Conservation (phyloP, 2,797 vertebrate genomes). For the Sebastes matsubarae region DNA sequence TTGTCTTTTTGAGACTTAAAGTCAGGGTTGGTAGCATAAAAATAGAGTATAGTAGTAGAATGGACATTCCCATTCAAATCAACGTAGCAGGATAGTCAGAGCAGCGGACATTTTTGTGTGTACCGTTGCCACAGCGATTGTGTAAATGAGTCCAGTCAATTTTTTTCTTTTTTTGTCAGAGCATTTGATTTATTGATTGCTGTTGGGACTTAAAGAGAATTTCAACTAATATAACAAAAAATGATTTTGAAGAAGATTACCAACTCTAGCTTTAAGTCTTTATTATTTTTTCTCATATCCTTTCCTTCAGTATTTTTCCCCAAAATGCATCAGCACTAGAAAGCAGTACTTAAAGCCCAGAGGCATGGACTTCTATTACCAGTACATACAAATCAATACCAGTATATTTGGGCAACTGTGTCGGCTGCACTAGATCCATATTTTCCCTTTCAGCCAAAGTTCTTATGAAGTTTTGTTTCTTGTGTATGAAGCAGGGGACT, state of each 20-base stretch:
- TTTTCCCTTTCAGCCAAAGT: neutral
- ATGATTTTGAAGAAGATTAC: too few species aligned
- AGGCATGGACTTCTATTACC: neutral
- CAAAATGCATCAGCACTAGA: neutral
- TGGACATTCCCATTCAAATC: too few species aligned
- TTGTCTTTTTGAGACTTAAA: neutral
- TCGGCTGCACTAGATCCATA: neutral
- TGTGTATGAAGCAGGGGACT: slow-evolving; percentile 75
- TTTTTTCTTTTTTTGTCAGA: too few species aligned
- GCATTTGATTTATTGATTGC: too few species aligned
- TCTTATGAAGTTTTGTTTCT: neutral
- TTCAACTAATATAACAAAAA: too few species aligned
- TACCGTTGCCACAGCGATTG: too few species aligned
- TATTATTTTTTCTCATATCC: neutral
- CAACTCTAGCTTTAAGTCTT: too few species aligned
- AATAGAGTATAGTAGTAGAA: too few species aligned
- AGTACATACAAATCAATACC: neutral
- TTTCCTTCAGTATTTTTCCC: too few species aligned
- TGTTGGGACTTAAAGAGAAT: accelerated
- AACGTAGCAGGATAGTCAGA: too few species aligned
- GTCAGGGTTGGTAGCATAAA: accelerated
- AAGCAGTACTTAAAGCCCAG: neutral
- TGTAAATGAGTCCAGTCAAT: too few species aligned
- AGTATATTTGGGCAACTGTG: neutral
- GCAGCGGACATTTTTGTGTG: too few species aligned